These are phyloP conservation scores for Dendroctonus valens DNA, from an alignment of 1,140 invertebrate genomes.

Conservation along the genomic window DNA sequence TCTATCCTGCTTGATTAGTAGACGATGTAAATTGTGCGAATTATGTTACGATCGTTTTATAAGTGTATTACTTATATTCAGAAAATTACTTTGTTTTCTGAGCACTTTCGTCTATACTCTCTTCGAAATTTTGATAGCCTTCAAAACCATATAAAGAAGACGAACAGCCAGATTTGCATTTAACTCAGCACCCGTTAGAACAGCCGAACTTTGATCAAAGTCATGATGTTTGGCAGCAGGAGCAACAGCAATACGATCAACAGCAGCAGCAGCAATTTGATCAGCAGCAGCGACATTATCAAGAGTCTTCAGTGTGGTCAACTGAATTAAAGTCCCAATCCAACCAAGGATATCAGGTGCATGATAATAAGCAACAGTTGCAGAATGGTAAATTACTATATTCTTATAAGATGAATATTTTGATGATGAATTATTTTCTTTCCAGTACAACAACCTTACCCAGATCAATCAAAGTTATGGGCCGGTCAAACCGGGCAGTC, in stretches of 20 bases:
- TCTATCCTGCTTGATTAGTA: too few relatives aligned
- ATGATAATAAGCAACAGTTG: constrained; percentile 9
- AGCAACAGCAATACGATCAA: constrained; percentile 43
- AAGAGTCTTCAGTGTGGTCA: constrained; percentile 14
- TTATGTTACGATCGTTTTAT: too few relatives aligned
- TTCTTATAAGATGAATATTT: constrained; percentile 34
- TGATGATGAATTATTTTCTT: background rate
- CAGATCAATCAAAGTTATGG: constrained; percentile 41
- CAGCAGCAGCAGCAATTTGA: constrained; percentile 48
- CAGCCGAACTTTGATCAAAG: background rate
- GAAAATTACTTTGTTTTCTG: too few relatives aligned
- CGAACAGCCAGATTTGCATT: too few relatives aligned
- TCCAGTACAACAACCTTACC: constrained; percentile 29
- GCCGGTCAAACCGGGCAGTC: constrained; percentile 26
- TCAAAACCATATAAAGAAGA: too few relatives aligned
- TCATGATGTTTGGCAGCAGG: constrained; percentile 35
- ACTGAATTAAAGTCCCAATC: constrained; percentile 9
- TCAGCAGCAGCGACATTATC: constrained; percentile 32
- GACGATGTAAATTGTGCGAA: too few relatives aligned
- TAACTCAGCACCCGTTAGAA: too few relatives aligned
- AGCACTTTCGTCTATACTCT: background rate
- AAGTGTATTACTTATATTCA: too few relatives aligned
- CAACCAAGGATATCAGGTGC: constrained; percentile 5
- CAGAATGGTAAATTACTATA: constrained; percentile 14
- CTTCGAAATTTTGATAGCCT: constrained; percentile 3